Evolutionary conservation across 1,140 invertebrate species (phyloP).

Genomic region (Ctenoplectra terminalis): DNA sequence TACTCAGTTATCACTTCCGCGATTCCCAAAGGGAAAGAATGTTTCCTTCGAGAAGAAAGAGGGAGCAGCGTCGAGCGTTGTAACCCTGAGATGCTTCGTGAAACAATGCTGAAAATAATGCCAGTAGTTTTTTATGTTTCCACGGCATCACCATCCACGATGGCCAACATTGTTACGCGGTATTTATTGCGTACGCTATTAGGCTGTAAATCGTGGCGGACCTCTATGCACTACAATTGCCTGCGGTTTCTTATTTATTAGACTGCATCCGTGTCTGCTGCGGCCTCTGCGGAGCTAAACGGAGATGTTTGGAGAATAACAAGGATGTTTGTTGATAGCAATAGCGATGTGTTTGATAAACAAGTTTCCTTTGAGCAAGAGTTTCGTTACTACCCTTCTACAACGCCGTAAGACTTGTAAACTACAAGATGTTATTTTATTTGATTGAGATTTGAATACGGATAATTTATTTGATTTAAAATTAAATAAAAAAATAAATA

Average conservation of each 20-base stretch:
- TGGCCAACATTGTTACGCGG: constrained; percentile 18
- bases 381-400: too few relatives aligned
- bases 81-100: not conserved
- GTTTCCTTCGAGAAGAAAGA: not conserved
- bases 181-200: constrained; percentile 30
- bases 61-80: too few relatives aligned
- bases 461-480: too few relatives aligned
- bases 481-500: too few relatives aligned
- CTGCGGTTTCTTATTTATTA: constrained; percentile 16
- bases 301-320: not conserved
- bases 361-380: not conserved
- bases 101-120: constrained; percentile 10
- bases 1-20: constrained; percentile 1
- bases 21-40: not conserved
- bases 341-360: not conserved
- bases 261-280: not conserved
- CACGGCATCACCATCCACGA: not conserved
- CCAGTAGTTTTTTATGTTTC: not conserved
- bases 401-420: too few relatives aligned
- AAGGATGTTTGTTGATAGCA: not conserved
- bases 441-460: too few relatives aligned
- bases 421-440: too few relatives aligned
- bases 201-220: constrained; percentile 20
- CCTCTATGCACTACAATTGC: not conserved
- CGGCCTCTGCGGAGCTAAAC: not conserved